Evolutionary conservation across 2,888 invertebrate genomes (phyloP), one percentile per base, ranked within the genome.

Genomic region (Conistra vaccinii): DNA sequence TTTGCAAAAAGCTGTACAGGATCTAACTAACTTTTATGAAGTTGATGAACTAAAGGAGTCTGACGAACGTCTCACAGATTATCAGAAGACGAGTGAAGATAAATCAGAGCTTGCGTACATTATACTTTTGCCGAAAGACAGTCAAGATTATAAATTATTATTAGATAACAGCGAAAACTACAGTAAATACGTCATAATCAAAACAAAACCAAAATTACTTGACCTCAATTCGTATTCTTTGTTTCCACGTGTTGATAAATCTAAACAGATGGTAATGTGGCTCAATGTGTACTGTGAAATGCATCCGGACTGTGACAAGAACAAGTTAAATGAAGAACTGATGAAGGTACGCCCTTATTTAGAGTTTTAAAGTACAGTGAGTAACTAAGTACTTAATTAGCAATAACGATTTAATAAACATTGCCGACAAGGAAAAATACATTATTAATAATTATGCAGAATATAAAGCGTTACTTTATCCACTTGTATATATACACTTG

Each of bases 251-350:
- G 69, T 89, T 48, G 90, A 90, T 75, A 87, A 90, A 82, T 88
- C 88, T 26, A 90, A 90, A 74, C 89, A 89, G 63, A 92, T 92
- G 90, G 85, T 91, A 20, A 62, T 89, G 68, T 92, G 92, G 92
- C 86, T 92, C 0, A 89, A 91, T 51, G 69, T 90, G 57, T 92
- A 92, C 68, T 92, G 92, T 86, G 89, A 90, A 69, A 90, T 91
- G 89, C 91, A 91, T 82, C 90, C 90, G 5, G 88, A 91, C 78
- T 92, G 92, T 83, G 89, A 91, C 67, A 90, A 88, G 74, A 79
- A 86, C 4, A 89, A 90, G 69, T 81, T 92, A 29, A 90, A 91
- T 69, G 89, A 89, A 81, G 90, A 92, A 83, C 75, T 92, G 10
- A 79, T 76, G 57, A 90, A 91, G 86, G 89, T 92, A 80, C 88